Base-by-base conservation (phyloP, 2,888 invertebrate genomes). In the Drosophila paramelanica region DNA sequence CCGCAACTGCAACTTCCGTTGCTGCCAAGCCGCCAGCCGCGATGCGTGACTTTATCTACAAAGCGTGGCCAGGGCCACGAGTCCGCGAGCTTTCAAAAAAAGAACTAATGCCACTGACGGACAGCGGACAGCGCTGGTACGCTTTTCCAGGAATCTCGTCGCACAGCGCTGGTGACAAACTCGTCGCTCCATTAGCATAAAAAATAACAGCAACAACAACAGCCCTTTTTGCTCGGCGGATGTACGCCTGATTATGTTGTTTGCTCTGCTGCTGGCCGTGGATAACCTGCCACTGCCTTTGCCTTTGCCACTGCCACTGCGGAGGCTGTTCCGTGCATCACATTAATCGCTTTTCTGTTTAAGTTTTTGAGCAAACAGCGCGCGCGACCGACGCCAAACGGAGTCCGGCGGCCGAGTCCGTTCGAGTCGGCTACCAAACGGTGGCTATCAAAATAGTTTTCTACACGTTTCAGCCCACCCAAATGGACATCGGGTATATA, bases 161-260 rank as follows among this genome's bases (percentile, higher is more conserved):
- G 69, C 57, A 57, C 2, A 20, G 3, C 62, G 60, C 55, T 84
- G 86, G 83, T 87, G 89, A 89, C 88, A 70, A 88, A 82, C 73
- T 73, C 72, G 56, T 52, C 67, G 89, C 83, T 81, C 81, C 86
- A 85, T 85, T 85, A 85, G 89, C 85, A 85, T 85, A 89, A 33
- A 23, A 23, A 23, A 23, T 4, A 10, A 55, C 13, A 10, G 43
- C 25, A 47, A 50, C 56, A 20, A 20, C 11, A 17, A 17, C 56
- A 10, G 25, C 62, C 31, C 31, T 10, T 31, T 31, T 33, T 17
- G 42, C 52, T 41, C 45, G 42, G 60, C 81, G 80, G 88, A 89
- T 89, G 85, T 85, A 77, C 80, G 88, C 85, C 75, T 85, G 85
- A 89, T 85, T 85, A 85, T 85, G 85, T 89, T 85, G 85, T 85